These are phyloP conservation scores for Coleophora deauratella DNA, from an alignment of 2,888 invertebrate species.

Conservation along the genomic window DNA sequence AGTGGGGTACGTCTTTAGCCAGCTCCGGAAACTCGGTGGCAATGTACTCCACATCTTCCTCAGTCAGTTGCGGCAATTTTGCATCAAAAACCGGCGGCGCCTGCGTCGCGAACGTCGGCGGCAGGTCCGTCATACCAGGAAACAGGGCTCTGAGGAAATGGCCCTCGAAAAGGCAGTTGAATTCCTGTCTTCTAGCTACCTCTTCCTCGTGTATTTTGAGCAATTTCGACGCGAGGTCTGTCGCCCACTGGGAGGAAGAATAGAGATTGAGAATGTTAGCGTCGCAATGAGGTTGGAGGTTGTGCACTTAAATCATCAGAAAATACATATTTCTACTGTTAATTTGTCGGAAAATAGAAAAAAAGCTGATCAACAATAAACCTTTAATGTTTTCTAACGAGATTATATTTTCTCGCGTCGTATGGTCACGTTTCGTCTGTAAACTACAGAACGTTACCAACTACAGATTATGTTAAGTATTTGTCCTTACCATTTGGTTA, in stretches of 20 bases:
- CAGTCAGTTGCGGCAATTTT: slow-evolving; percentile 77
- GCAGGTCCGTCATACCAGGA: slow-evolving; percentile 91
- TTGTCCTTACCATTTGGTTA: too few relatives aligned
- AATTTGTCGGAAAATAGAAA: not conserved
- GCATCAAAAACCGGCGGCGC: slow-evolving; percentile 85
- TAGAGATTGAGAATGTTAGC: too few relatives aligned
- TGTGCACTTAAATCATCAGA: too few relatives aligned
- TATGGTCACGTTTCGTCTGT: too few relatives aligned
- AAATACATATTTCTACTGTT: too few relatives aligned
- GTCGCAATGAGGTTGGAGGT: too few relatives aligned
- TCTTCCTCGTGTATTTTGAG: slow-evolving; percentile 89
- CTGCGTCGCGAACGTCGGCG: slow-evolving; percentile 87
- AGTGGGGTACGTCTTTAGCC: slow-evolving; percentile 76
- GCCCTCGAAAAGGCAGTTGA: slow-evolving; percentile 84
- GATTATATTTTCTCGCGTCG: too few relatives aligned
- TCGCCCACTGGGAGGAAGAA: slow-evolving; percentile 82
- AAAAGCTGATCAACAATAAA: too few relatives aligned
- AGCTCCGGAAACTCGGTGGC: slow-evolving; percentile 79
- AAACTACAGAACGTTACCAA: too few relatives aligned
- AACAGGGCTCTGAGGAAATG: slow-evolving; percentile 91
- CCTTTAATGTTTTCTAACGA: too few relatives aligned
- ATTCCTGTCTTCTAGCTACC: slow-evolving; percentile 82
- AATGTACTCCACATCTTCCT: slow-evolving; percentile 77
- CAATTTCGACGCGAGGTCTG: slow-evolving; percentile 84
- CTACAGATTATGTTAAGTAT: too few relatives aligned